These are phyloP conservation scores for Tenthredo distinguenda DNA, from an alignment of 2,888 invertebrate species.

Conservation along the genomic window DNA sequence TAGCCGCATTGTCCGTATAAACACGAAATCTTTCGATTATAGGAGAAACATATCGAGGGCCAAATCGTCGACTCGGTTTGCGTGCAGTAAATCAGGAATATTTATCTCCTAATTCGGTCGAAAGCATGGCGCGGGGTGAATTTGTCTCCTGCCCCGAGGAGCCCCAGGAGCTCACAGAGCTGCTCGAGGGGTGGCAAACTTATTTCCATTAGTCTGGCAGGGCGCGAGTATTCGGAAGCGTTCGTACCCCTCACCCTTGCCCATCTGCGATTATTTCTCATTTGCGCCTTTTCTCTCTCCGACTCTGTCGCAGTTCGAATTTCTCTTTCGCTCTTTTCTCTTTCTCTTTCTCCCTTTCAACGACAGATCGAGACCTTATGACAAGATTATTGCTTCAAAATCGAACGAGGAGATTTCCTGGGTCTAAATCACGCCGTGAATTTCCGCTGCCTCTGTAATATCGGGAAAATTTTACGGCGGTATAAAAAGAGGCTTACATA, in stretches of 20 bases:
- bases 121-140: constrained; percentile 63
- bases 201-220: constrained; percentile 69
- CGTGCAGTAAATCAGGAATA: constrained; percentile 66
- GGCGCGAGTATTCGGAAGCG: constrained; percentile 61
- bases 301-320: neutral
- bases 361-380: constrained; percentile 37
- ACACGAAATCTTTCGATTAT: constrained; percentile 38
- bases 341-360: constrained; percentile 3
- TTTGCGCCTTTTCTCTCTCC: constrained; percentile 56
- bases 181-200: constrained; percentile 62
- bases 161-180: constrained; percentile 16
- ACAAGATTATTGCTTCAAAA: constrained; percentile 44
- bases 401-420: constrained; percentile 42
- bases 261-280: constrained; percentile 64
- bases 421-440: constrained; percentile 16
- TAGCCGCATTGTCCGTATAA: constrained; percentile 2
- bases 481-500: neutral
- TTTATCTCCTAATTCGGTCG: constrained; percentile 69
- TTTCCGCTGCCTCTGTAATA: constrained; percentile 29
- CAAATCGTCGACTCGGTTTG: constrained; percentile 29
- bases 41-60: constrained; percentile 4
- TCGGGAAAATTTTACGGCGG: constrained; percentile 28
- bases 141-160: constrained; percentile 57
- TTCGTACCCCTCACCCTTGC: constrained; percentile 57
- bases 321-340: neutral